Conservation (phyloP, 2,113 vertebrate species). For the Protomyctophum bolini region DNA sequence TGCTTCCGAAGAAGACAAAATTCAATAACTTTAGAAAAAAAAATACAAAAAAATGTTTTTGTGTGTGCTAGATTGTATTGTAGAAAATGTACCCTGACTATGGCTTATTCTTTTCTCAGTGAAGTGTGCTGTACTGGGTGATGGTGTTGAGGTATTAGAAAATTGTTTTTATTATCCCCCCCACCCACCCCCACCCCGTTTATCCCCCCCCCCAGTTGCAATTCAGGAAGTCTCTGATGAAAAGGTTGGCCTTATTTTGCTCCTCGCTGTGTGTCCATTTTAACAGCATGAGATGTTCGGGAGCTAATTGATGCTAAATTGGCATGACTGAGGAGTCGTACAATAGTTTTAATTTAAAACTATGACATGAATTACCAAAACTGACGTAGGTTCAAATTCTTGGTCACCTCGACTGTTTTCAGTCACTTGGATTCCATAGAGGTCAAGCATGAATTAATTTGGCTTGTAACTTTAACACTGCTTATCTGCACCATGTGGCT, state of each 20-base stretch:
- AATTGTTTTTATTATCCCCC: constrained; percentile 11
- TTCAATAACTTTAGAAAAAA: constrained; percentile 72
- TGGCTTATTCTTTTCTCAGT: constrained; percentile 29
- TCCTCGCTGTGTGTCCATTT: constrained; percentile 26
- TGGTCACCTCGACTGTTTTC: too few relatives aligned
- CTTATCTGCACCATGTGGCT: too few relatives aligned
- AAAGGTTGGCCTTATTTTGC: constrained; percentile 61
- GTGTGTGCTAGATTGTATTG: constrained; percentile 76
- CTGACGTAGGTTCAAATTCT: too few relatives aligned
- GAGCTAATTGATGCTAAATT: constrained; percentile 39
- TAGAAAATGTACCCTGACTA: constrained; percentile 69
- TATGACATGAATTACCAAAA: not conserved
- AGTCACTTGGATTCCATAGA: too few relatives aligned
- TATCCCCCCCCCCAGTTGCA: constrained; percentile 21
- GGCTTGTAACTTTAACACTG: too few relatives aligned
- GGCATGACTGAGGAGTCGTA: constrained; percentile 20
- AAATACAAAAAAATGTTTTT: constrained; percentile 57
- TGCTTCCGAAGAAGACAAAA: constrained; percentile 78
- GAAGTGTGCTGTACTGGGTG: constrained; percentile 69
- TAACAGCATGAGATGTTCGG: constrained; percentile 32
- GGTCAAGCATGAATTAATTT: too few relatives aligned
- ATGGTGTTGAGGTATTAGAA: constrained; percentile 66
- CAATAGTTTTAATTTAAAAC: constrained; percentile 5
- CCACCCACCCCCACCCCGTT: constrained; percentile 11
- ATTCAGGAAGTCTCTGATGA: constrained; percentile 56